Evolutionary conservation across 2,113 vertebrate genomes (phyloP).

Genomic region (Halichoerus grypus): DNA sequence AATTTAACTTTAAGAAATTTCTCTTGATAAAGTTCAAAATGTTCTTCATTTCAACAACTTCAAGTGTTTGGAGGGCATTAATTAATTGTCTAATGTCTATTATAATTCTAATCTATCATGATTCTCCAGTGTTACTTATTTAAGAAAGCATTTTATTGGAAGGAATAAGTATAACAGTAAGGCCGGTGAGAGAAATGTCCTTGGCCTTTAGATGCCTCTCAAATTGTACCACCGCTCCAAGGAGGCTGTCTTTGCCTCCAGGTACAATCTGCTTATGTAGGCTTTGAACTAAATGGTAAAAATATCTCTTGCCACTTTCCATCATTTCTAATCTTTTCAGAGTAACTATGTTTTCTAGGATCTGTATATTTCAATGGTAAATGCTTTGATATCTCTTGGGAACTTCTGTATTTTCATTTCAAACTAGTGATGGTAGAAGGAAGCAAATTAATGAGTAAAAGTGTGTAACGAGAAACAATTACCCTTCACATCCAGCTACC

Average conservation of each 20-base stretch:
- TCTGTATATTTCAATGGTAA: neutral
- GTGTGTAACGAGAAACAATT: slow-evolving; percentile 35
- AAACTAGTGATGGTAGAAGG: slow-evolving; percentile 39
- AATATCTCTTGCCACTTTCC: slow-evolving; percentile 37
- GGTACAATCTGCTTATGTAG: neutral
- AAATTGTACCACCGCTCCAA: neutral
- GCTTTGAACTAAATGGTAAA: slow-evolving; percentile 43
- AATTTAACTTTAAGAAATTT: neutral
- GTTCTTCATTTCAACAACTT: neutral
- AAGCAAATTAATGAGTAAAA: slow-evolving; percentile 57
- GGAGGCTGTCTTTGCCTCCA: neutral
- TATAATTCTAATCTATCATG: neutral
- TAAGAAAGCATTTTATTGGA: neutral
- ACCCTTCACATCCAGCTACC: neutral
- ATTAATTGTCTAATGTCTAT: neutral
- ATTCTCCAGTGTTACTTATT: neutral
- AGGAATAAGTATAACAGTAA: neutral
- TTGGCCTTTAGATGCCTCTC: neutral
- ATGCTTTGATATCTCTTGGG: slow-evolving; percentile 30
- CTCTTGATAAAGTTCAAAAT: neutral
- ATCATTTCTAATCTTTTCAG: slow-evolving; percentile 49
- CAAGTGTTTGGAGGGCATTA: neutral
- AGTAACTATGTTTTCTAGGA: slow-evolving; percentile 45
- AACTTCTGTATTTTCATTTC: slow-evolving; percentile 55
- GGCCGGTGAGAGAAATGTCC: neutral